Conservation (phyloP, 2,888 invertebrate genomes). For the Agonopterix alstromeriana region DNA sequence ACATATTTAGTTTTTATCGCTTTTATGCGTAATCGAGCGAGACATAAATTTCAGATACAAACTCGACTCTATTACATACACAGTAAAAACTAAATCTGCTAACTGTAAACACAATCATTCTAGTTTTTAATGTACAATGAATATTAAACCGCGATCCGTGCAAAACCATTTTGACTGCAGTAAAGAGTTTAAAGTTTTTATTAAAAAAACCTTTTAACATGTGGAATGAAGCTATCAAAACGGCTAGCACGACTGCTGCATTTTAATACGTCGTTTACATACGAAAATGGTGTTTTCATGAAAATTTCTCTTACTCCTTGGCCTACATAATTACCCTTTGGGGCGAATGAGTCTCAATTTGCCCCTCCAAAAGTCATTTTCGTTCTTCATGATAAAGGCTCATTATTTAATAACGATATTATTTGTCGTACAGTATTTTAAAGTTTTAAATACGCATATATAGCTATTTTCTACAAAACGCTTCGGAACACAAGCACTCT, state of each 20-base stretch:
- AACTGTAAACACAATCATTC: no score
- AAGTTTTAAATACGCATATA: background rate
- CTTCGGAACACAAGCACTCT: slow-evolving; percentile 23
- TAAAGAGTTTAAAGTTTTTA: slow-evolving; percentile 1
- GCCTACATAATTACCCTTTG: slow-evolving; percentile 1
- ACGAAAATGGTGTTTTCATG: slow-evolving; percentile 1
- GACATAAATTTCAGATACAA: no score
- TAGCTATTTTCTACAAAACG: background rate
- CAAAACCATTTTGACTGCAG: background rate
- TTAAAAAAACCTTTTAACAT: background rate
- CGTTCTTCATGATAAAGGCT: slow-evolving; percentile 1
- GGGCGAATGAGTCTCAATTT: slow-evolving; percentile 4
- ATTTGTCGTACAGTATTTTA: background rate
- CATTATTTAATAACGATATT: slow-evolving; percentile 1
- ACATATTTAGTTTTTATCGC: no score
- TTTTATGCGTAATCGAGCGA: no score
- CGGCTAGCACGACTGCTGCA: slow-evolving; percentile 1
- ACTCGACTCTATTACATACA: no score
- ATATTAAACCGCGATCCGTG: background rate
- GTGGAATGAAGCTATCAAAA: background rate
- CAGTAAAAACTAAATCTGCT: no score
- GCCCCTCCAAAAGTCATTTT: background rate
- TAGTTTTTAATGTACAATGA: no score
- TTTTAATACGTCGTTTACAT: slow-evolving; percentile 5
- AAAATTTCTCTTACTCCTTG: background rate